phyloP scores from a whole-genome alignment of 1,140 invertebrate species.

The Holcopasites calliopsidis region DNA sequence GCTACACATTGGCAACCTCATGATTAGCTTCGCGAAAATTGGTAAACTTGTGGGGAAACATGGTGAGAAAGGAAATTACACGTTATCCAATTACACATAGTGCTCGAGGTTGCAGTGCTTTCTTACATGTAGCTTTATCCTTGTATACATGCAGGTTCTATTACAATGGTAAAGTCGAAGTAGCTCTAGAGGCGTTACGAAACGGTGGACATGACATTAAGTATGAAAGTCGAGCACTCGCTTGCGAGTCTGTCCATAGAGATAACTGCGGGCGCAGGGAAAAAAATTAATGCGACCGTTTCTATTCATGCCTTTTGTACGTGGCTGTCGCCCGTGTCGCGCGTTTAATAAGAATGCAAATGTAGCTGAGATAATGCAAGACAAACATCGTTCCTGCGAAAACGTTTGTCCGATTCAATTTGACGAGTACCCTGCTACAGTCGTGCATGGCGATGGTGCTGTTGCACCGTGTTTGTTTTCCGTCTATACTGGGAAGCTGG shows the following conservation, averaged over 20 bases:
- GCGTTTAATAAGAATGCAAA: slow-evolving; percentile 47
- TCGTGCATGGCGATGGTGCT: not conserved
- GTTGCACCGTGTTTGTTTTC: not conserved
- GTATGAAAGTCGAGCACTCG: not conserved
- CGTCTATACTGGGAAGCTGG: no score
- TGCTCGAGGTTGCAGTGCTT: no score
- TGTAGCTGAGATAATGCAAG: slow-evolving; percentile 34
- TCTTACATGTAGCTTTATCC: no score
- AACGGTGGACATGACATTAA: not conserved
- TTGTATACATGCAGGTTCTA: no score
- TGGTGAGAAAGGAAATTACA: no score
- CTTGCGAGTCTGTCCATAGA: not conserved
- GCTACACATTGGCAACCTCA: no score
- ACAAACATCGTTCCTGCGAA: slow-evolving; percentile 6
- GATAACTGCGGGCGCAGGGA: not conserved
- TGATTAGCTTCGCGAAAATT: no score
- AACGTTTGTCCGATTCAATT: slow-evolving; percentile 28
- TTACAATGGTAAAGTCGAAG: no score
- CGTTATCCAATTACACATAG: no score
- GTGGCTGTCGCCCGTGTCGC: slow-evolving; percentile 19
- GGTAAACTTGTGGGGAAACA: no score
- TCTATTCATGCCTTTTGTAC: slow-evolving; percentile 27
- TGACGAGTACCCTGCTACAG: not conserved
- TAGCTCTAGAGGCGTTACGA: no score
- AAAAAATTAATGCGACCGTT: slow-evolving; percentile 47